These are phyloP conservation scores for Metridium senile DNA, from an alignment of 92 coral and sea anemone species.

Conservation along the genomic window DNA sequence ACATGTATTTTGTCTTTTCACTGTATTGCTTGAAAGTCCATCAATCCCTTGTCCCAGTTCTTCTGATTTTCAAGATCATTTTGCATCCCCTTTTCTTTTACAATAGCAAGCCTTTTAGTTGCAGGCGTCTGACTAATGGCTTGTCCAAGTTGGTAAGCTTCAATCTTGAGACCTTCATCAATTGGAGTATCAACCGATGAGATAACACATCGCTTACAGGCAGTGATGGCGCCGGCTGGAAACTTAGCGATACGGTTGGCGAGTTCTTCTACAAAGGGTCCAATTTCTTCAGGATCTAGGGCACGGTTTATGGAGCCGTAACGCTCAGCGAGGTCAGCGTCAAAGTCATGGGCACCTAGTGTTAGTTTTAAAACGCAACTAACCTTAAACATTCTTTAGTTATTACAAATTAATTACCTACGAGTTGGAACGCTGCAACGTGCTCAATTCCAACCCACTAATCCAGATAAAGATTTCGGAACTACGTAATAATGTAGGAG, in stretches of 20 bases:
- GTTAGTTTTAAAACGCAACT: too few species aligned
- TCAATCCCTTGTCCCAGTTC: conserved; percentile 91
- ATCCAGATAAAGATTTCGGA: too few species aligned
- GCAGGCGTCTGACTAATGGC: conserved; percentile 82
- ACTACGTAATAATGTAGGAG: too few species aligned
- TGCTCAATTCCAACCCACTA: too few species aligned
- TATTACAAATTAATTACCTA: too few species aligned
- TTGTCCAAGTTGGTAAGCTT: conserved; percentile 86
- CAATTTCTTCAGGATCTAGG: conserved; percentile 73
- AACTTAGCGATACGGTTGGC: conserved; percentile 91
- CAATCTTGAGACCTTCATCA: conserved; percentile 77
- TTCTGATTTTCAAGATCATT: conserved; percentile 79
- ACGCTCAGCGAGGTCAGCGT: conserved; percentile 82
- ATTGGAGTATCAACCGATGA: conserved; percentile 82
- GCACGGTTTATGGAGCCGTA: conserved; percentile 90
- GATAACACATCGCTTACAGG: conserved; percentile 71
- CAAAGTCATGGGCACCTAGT: conserved; percentile 93
- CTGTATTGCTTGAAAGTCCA: conserved; percentile 77
- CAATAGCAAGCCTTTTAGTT: conserved; percentile 60
- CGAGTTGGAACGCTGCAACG: too few species aligned
- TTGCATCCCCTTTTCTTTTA: conserved; percentile 79
- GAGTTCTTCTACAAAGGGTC: conserved; percentile 88
- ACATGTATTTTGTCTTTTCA: conserved; percentile 6
- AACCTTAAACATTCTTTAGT: too few species aligned
- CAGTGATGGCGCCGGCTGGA: conserved; percentile 82